Percentiles rank a stretch among this genome's conserved stretches.
Conservation (phyloP, 2,797 vertebrate species). For the Catharus ustulatus region DNA sequence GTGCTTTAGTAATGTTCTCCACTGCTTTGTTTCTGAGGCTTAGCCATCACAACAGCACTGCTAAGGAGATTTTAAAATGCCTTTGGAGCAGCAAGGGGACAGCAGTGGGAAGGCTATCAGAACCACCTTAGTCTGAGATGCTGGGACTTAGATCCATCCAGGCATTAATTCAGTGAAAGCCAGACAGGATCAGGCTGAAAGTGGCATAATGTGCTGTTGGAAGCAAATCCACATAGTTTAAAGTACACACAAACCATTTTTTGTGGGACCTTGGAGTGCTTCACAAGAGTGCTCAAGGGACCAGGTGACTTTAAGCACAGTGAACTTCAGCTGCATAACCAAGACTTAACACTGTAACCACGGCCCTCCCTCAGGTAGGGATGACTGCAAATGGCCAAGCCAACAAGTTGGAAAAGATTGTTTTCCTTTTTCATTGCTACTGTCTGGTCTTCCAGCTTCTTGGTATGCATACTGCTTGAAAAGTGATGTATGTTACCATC, state of each 20-base stretch:
- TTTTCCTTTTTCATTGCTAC: neutral
- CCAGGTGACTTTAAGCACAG: constrained; percentile 27
- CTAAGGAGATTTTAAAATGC: neutral
- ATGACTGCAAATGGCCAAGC: neutral
- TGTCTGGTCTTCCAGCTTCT: neutral
- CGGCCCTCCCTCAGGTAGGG: neutral
- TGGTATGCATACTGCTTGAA: neutral
- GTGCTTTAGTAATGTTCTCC: neutral
- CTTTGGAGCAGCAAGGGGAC: neutral
- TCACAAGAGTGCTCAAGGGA: neutral
- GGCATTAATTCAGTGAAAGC: constrained; percentile 29
- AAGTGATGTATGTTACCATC: neutral
- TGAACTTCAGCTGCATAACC: constrained; percentile 18
- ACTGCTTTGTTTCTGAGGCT: neutral
- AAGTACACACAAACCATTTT: constrained; percentile 32
- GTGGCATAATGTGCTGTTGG: neutral
- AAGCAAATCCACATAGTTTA: constrained; percentile 52
- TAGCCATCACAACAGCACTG: neutral
- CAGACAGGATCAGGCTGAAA: constrained; percentile 33
- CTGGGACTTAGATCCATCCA: constrained; percentile 17
- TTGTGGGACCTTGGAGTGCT: constrained; percentile 11
- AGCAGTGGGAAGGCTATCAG: neutral
- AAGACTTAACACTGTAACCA: neutral
- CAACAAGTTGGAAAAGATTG: neutral
- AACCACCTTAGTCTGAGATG: neutral